phyloP scores from a whole-genome alignment of 2,113 vertebrate genomes.

The Lepus americanus region DNA sequence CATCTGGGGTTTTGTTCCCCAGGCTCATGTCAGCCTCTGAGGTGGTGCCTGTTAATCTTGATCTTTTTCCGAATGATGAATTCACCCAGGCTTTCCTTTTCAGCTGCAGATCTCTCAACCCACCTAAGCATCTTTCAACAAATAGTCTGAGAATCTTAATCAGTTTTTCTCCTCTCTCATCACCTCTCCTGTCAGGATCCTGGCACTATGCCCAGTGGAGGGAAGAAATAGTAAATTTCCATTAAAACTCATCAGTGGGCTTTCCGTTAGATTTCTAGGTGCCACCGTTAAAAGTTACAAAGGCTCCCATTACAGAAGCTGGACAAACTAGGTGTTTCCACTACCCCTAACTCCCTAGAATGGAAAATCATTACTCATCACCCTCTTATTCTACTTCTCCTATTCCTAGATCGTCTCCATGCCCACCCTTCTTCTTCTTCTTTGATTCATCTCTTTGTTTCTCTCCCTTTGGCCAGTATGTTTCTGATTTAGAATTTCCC shows the following conservation, averaged over 20 bases:
- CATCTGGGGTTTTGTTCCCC: background rate
- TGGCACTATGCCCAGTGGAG: slow-evolving; percentile 63
- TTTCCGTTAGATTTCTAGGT: slow-evolving; percentile 64
- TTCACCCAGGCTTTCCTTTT: slow-evolving; percentile 45
- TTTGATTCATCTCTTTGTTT: background rate
- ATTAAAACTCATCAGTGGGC: slow-evolving; percentile 23
- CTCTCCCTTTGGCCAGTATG: background rate
- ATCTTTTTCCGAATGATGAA: slow-evolving; percentile 63
- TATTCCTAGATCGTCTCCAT: background rate
- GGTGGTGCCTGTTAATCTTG: slow-evolving; percentile 15
- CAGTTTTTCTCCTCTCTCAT: slow-evolving; percentile 72
- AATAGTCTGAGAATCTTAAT: slow-evolving; percentile 74
- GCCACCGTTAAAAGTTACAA: background rate
- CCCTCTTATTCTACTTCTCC: background rate
- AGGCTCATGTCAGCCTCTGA: background rate
- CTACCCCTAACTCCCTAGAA: slow-evolving; percentile 12
- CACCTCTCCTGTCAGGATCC: slow-evolving; percentile 38
- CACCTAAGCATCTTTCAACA: slow-evolving; percentile 72
- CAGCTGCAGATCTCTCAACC: slow-evolving; percentile 56
- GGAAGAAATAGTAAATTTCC: slow-evolving; percentile 55
- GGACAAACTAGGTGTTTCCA: slow-evolving; percentile 47
- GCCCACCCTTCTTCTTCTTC: background rate
- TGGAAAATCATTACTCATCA: slow-evolving; percentile 52
- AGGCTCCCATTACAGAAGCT: slow-evolving; percentile 56
- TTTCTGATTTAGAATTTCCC: background rate